These are phyloP conservation scores for Bubo scandiacus DNA, from an alignment of 2,113 vertebrate genomes.

Conservation along the genomic window DNA sequence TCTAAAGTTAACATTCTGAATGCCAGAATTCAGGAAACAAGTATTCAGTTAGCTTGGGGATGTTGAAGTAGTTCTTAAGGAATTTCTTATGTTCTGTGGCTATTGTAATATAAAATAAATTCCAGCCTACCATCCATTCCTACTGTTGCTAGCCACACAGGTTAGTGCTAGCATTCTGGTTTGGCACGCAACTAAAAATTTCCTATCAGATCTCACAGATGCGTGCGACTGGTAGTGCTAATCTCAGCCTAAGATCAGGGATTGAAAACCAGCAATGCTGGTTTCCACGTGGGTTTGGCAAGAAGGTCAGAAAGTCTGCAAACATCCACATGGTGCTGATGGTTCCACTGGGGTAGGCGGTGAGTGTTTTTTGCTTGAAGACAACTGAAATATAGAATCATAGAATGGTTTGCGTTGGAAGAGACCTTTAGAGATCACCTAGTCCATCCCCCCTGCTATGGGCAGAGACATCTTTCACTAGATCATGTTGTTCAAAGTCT, in stretches of 20 bases:
- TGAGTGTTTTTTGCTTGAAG: neutral
- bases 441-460: neutral
- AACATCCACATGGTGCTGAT: neutral
- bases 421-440: neutral
- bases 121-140: neutral
- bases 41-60: neutral
- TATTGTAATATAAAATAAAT: neutral
- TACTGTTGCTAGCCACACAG: neutral
- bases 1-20: neutral
- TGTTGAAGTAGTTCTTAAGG: neutral
- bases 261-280: neutral
- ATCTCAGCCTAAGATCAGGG: neutral
- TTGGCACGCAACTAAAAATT: neutral
- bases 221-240: neutral
- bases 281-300: neutral
- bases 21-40: neutral
- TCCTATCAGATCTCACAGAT: neutral
- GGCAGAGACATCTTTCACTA: neutral
- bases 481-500: neutral
- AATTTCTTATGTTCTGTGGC: neutral
- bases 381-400: neutral
- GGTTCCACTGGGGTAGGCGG: neutral
- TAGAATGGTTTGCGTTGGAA: neutral
- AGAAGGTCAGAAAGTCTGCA: neutral
- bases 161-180: neutral